Evolutionary conservation across 2,113 vertebrate species (phyloP), one percentile per base, ranked within the genome.

Genomic region (Ceratotherium simum): DNA sequence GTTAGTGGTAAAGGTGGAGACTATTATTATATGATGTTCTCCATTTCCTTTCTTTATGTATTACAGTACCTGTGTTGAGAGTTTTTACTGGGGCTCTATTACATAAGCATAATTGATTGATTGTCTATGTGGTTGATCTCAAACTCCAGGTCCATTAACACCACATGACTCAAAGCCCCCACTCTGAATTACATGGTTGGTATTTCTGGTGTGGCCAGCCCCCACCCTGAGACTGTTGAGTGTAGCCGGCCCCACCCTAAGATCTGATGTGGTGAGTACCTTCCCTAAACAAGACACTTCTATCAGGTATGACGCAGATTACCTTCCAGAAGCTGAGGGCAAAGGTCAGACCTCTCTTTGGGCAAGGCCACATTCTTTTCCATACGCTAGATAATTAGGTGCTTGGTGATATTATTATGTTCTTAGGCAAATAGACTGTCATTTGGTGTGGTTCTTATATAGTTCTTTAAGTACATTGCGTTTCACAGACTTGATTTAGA

Each of bases 401-500:
- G 25, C 67, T 76, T 95, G 51, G 64, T 79, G 70, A 62, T 62
- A 76, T 76, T 72, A 73, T 60, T 86, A 27, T 84, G 31, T 56
- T 93, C 42, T 93, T n/a, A 93, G 76, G 16, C n/a, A 62, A 82
- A 14, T 60, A 39, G 60, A 65, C 33, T 86, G 20, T 62, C 8
- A 48, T 79, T 76, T 67, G 64, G 3, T 91, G 18, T 80, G 48
- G 25, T 88, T 86, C 64, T 79, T 60, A 20, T 5, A 12, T n/a
- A 80, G 31, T 88, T 91, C 78, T 80, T 29, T 88, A 72, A 81
- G 48, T 86, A 51, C 51, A 20, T 62, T 95, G 58, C 86, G 21
- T 64, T 95, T 95, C 42, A 36, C 9, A 90, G 88, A 46, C 21
- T 82, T 90, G 16, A 78, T 89, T 60, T 72, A 65, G 90, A 93